Percentiles rank a stretch among this genome's conserved stretches.
Evolutionary conservation across 2,797 vertebrate species (phyloP).

Genomic region (Phylloscopus collybita): DNA sequence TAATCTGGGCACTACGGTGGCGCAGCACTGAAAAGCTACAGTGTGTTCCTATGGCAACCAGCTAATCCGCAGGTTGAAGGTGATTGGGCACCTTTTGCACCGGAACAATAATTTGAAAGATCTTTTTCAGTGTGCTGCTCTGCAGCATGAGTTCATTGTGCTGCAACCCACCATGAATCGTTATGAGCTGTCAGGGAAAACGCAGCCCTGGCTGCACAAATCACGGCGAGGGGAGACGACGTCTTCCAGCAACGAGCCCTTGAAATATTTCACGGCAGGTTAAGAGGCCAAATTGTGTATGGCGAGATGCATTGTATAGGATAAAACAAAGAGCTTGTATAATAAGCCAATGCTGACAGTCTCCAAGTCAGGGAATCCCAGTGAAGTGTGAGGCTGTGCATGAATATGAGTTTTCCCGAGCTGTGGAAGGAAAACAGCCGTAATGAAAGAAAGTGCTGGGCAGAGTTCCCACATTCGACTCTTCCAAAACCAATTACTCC

Average conservation of each 20-base stretch:
- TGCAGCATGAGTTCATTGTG: slow-evolving; percentile 47
- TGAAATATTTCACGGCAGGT: slow-evolving; percentile 50
- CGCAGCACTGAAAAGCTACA: slow-evolving; percentile 48
- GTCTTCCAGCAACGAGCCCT: slow-evolving; percentile 40
- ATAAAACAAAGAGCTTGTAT: slow-evolving; percentile 60
- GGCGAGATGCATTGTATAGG: background rate
- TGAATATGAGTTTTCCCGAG: slow-evolving; percentile 49
- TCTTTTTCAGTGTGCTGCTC: slow-evolving; percentile 51
- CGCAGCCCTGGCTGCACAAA: background rate
- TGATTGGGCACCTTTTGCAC: slow-evolving; percentile 62
- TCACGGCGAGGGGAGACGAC: background rate
- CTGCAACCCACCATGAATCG: background rate
- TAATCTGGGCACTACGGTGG: slow-evolving; percentile 54
- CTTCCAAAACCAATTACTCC: slow-evolving; percentile 56
- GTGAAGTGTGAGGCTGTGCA: slow-evolving; percentile 16
- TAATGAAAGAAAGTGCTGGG: slow-evolving; percentile 25
- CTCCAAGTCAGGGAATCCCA: slow-evolving; percentile 55
- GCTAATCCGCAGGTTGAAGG: slow-evolving; percentile 67
- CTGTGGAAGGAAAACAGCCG: slow-evolving; percentile 23
- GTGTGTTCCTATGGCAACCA: slow-evolving; percentile 71
- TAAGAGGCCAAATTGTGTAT: slow-evolving; percentile 44
- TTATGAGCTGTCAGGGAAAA: background rate
- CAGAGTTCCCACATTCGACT: slow-evolving; percentile 23
- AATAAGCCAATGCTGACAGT: slow-evolving; percentile 47
- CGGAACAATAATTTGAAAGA: slow-evolving; percentile 68